Percentiles rank a stretch among this genome's conserved stretches.
Conservation (phyloP, 92 coral and sea anemone species). For the Epizoanthus fatuus region DNA sequence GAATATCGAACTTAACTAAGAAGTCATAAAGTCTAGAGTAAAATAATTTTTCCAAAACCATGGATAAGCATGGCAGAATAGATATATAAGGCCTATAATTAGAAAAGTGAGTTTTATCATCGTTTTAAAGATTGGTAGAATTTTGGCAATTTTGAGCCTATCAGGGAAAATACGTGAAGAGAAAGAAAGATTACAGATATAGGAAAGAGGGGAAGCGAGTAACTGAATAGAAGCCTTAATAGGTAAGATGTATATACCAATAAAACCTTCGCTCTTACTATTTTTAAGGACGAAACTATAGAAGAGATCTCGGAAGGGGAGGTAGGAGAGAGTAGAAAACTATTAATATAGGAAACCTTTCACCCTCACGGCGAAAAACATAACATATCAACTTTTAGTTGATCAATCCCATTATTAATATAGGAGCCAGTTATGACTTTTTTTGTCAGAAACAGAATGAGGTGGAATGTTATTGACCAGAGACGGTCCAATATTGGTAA, state of each 20-base stretch:
- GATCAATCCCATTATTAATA: no score
- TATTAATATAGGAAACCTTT: neutral
- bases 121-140: slow-evolving; percentile 29
- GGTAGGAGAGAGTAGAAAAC: slow-evolving; percentile 17
- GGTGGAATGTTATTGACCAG: slow-evolving; percentile 31
- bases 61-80: slow-evolving; percentile 34
- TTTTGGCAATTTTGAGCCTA: slow-evolving; percentile 42
- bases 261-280: slow-evolving; percentile 33
- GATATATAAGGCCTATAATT: slow-evolving; percentile 57
- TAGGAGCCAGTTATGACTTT: neutral
- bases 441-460: slow-evolving; percentile 5
- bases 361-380: no score
- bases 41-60: slow-evolving; percentile 35
- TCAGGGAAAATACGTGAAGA: slow-evolving; percentile 26
- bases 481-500: slow-evolving; percentile 46
- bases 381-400: no score
- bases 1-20: slow-evolving; percentile 36
- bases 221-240: slow-evolving; percentile 28
- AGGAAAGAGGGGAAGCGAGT: slow-evolving; percentile 28
- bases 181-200: slow-evolving; percentile 47
- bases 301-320: neutral
- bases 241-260: slow-evolving; percentile 35
- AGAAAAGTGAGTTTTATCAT: slow-evolving; percentile 35
- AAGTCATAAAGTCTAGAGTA: slow-evolving; percentile 37
- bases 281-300: slow-evolving; percentile 5